A percentile compares a stretch with the other conserved stretches of the same genome.
Conservation (phyloP, 2,113 vertebrate species). For the Rhinopithecus roxellana region DNA sequence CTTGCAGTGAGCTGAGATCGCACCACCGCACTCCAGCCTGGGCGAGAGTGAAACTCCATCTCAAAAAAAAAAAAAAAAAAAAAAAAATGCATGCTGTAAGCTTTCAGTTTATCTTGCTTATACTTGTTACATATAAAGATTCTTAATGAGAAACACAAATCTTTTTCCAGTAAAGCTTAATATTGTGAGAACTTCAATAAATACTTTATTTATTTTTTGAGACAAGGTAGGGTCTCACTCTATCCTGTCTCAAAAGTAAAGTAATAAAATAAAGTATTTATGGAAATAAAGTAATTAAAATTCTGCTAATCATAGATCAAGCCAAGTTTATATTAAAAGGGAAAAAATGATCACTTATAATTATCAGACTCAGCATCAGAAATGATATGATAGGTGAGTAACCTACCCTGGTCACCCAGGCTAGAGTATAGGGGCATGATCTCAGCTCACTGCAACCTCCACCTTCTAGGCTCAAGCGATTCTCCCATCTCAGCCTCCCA, state of each 20-base stretch:
- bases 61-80: too few species aligned
- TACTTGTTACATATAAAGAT: not conserved
- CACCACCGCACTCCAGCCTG: too few species aligned
- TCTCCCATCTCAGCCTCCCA: too few species aligned
- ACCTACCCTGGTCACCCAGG: not conserved
- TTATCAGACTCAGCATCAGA: not conserved
- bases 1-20: too few species aligned
- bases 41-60: too few species aligned
- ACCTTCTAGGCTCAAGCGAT: too few species aligned
- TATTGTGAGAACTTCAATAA: not conserved
- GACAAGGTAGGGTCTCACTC: too few species aligned
- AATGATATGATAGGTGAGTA: not conserved
- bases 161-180: not conserved
- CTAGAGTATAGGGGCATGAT: fast-evolving
- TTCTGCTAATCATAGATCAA: not conserved
- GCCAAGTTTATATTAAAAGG: conserved; percentile 13
- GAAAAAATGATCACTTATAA: not conserved
- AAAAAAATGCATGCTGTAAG: not conserved
- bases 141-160: not conserved
- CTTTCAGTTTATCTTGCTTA: not conserved
- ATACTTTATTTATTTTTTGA: not conserved
- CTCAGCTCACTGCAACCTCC: too few species aligned
- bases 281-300: not conserved
- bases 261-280: too few species aligned
- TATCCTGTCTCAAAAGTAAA: too few species aligned